Conservation (phyloP, 2,797 vertebrate genomes). For the Xenentodon cancila region DNA sequence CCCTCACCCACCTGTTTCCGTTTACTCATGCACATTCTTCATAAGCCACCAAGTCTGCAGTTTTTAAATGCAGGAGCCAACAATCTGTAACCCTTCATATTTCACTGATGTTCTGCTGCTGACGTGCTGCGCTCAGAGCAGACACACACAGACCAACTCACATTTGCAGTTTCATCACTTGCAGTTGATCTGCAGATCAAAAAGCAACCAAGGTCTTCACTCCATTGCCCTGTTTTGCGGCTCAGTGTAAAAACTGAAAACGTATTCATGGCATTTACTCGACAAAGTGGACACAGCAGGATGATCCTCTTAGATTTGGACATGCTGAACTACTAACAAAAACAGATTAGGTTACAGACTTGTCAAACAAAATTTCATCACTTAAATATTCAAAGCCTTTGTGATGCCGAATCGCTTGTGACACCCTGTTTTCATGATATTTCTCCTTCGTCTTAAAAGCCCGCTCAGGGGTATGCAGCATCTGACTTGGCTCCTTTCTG, state of each 20-base stretch:
- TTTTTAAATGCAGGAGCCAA: slow-evolving; percentile 43
- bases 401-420: neutral
- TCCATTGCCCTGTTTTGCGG: neutral
- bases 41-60: slow-evolving; percentile 53
- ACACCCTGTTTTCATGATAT: slow-evolving; percentile 10
- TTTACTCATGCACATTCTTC: slow-evolving; percentile 70
- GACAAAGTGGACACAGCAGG: neutral
- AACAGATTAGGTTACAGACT: slow-evolving; percentile 2
- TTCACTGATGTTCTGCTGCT: slow-evolving; percentile 47
- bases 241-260: neutral
- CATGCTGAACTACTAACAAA: neutral
- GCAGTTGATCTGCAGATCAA: slow-evolving; percentile 25
- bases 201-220: slow-evolving; percentile 2
- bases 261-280: neutral
- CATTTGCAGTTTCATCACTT: slow-evolving; percentile 27
- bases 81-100: slow-evolving; percentile 55
- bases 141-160: slow-evolving; percentile 13
- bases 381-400: neutral
- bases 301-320: neutral
- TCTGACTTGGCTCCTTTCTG: slow-evolving; percentile 12
- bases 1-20: slow-evolving; percentile 58
- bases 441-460: neutral
- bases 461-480: slow-evolving; percentile 1
- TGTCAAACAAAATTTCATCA: neutral
- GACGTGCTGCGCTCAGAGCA: slow-evolving; percentile 31